These are phyloP conservation scores for Microplitis mediator DNA, from an alignment of 1,140 invertebrate species.

Conservation along the genomic window DNA sequence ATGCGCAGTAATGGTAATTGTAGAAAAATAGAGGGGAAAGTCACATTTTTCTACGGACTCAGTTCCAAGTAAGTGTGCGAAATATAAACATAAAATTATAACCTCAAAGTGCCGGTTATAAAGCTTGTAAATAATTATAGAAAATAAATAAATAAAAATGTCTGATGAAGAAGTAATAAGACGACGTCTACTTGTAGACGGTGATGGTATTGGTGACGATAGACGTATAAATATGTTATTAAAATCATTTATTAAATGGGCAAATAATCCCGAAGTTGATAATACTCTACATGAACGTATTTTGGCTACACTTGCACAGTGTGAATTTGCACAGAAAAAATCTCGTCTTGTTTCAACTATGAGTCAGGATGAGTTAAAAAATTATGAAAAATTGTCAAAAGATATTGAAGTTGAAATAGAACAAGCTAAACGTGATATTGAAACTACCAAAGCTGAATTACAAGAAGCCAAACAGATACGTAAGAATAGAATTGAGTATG, in stretches of 20 bases:
- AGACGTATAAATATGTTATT: conserved; percentile 83
- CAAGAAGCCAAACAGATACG: conserved; percentile 81
- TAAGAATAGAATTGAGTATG: conserved; percentile 91
- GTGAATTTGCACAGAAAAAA: conserved; percentile 87
- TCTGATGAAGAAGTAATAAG: conserved; percentile 91
- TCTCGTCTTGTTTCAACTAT: conserved; percentile 80
- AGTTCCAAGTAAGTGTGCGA: no score
- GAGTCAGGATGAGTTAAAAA: conserved; percentile 82
- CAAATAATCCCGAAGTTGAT: conserved; percentile 71
- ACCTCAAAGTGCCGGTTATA: no score
- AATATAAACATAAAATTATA: no score
- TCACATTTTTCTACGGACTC: no score
- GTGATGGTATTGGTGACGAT: conserved; percentile 95
- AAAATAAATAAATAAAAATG: conserved; percentile 8
- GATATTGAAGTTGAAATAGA: conserved; percentile 80
- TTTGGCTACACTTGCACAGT: conserved; percentile 80
- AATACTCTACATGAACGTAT: conserved; percentile 78
- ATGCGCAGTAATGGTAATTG: no score
- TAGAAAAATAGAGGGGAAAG: no score
- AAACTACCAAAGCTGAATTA: conserved; percentile 75
- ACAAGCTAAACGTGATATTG: conserved; percentile 76
- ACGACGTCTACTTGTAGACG: conserved; percentile 87
- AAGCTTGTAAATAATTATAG: no score
- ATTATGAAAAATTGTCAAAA: conserved; percentile 80
- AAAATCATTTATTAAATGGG: conserved; percentile 90